Evolutionary conservation across 2,888 invertebrate genomes (phyloP), one percentile per base, ranked within the genome.

Genomic region (Ichneumoninae sp.): DNA sequence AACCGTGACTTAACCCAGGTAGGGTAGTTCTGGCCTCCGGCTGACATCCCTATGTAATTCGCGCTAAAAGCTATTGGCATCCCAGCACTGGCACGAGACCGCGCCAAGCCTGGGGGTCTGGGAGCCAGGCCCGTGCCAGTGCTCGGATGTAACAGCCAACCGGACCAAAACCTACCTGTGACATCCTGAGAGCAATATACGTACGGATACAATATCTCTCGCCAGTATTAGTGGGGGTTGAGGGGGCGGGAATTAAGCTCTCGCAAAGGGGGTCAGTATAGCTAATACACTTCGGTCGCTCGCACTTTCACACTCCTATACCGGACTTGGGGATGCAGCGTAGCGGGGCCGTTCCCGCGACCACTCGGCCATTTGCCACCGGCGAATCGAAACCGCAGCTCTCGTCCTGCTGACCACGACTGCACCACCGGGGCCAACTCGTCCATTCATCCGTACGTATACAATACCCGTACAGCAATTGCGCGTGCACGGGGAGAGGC

Each of bases 311-410:
- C 72, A 72, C 60, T 72, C 44, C 44, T 57, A 72, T 40, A 40
- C 60, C 60, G 60, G 60, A 72, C 72, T 72, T 47, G 60, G 72
- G 60, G 60, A 60, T 72, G 60, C 36, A 26, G 60, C 40, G 16
- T 57, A 44, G 72, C 44, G 72, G 30, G 72, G 30, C 30, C 16
- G 60, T 13, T 40, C n/a, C 86, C 88, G 88, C 88, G 89, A 89
- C 89, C 91, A 72, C 80, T 80, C 83, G 83, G 77, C 89, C 90
- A 90, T 90, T 90, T 89, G 89, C 88, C 86, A 84, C 81, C 87
- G 86, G 90, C 87, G 87, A 90, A 91, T 90, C 88, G 84, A 89
- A 90, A 90, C 90, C 91, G 82, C 90, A 90, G 80, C 69, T 76
- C 80, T 76, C 85, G 76, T 83, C 80, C 85, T 68, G 74, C 82